These are phyloP conservation scores for Nannoperca australis DNA, from an alignment of 2,797 vertebrate genomes.

Conservation along the genomic window DNA sequence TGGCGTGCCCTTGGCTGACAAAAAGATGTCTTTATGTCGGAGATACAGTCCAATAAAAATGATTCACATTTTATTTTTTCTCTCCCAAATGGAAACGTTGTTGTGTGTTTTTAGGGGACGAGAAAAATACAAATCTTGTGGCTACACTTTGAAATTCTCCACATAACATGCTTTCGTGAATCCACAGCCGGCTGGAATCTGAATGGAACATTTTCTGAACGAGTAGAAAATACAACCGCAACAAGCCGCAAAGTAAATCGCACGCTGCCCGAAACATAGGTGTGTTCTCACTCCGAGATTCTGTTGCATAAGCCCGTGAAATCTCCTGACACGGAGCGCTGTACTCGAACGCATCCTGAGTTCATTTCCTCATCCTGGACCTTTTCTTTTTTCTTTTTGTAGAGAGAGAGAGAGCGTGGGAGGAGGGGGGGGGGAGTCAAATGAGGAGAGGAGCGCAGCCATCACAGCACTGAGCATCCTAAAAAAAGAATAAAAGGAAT, in stretches of 20 bases:
- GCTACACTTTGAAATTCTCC: constrained; percentile 24
- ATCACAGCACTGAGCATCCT: constrained; percentile 39
- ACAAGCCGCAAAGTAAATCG: constrained; percentile 26
- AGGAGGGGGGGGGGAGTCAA: too few relatives aligned
- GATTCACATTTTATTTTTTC: constrained; percentile 47
- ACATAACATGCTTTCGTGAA: constrained; percentile 33
- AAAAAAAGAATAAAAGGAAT: constrained; percentile 49
- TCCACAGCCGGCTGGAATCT: constrained; percentile 33
- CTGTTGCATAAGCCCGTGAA: constrained; percentile 29
- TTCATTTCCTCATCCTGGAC: constrained; percentile 33
- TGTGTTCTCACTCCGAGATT: constrained; percentile 8
- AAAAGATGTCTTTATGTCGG: constrained; percentile 39
- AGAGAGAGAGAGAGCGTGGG: too few relatives aligned
- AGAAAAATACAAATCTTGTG: constrained; percentile 32
- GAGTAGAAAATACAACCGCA: constrained; percentile 12
- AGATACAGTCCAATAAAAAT: constrained; percentile 54
- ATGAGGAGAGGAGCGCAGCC: constrained; percentile 6
- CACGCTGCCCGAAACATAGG: constrained; percentile 24
- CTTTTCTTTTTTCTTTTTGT: not conserved
- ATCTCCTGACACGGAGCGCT: constrained; percentile 9
- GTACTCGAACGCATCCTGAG: not conserved
- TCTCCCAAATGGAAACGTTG: constrained; percentile 48
- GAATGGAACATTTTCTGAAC: constrained; percentile 23
- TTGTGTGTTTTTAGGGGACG: constrained; percentile 32
- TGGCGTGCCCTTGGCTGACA: constrained; percentile 46